These are phyloP conservation scores for Passer domesticus DNA, from an alignment of 2,113 vertebrate genomes.

Conservation along the genomic window DNA sequence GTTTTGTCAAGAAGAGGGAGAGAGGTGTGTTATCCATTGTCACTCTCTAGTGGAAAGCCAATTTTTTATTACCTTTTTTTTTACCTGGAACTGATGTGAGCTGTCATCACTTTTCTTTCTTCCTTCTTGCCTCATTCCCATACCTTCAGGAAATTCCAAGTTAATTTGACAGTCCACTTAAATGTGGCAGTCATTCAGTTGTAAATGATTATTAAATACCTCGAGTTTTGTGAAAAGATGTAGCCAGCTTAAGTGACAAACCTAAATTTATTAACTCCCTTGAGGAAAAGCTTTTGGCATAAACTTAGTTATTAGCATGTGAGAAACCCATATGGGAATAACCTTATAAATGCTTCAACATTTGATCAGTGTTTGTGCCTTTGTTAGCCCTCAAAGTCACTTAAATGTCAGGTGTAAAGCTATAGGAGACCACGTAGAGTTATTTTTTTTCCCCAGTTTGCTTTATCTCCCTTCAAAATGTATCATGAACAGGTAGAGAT, in stretches of 20 bases:
- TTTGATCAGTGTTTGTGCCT: slow-evolving; percentile 16
- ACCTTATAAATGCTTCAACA: slow-evolving; percentile 28
- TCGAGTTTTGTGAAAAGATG: neutral
- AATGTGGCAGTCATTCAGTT: neutral
- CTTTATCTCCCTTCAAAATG: neutral
- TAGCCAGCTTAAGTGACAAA: slow-evolving; percentile 3
- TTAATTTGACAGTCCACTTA: neutral
- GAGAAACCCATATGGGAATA: neutral
- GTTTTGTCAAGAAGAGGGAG: neutral
- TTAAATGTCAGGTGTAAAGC: slow-evolving; percentile 16
- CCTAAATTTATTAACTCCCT: neutral
- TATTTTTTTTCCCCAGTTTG: neutral
- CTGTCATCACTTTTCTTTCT: neutral
- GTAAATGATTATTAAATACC: neutral
- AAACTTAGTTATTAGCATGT: neutral
- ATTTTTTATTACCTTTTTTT: neutral
- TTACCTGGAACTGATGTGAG: neutral
- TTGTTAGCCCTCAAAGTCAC: slow-evolving; percentile 20
- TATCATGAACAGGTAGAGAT: neutral
- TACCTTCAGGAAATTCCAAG: slow-evolving; percentile 1
- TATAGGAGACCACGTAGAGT: neutral
- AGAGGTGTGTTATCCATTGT: neutral
- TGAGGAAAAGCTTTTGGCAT: neutral
- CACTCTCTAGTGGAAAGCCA: neutral
- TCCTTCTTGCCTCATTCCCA: neutral